Conservation (phyloP, 2,888 invertebrate species). For the Cryptus armator region DNA sequence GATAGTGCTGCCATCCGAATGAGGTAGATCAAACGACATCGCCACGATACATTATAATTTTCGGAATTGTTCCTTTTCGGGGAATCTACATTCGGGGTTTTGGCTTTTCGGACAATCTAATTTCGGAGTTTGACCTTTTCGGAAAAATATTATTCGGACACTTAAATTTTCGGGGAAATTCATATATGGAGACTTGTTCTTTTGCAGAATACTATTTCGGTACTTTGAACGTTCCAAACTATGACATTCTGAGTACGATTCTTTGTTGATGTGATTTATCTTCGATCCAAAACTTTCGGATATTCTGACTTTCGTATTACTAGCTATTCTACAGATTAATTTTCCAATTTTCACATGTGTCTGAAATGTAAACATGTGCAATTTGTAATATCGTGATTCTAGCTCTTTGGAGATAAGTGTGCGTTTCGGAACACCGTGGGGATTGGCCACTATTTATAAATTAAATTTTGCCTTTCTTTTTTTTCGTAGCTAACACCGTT, state of each 20-base stretch:
- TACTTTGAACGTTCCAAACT: background rate
- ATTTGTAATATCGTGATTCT: background rate
- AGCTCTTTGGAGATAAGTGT: background rate
- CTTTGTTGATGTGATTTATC: background rate
- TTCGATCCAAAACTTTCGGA: background rate
- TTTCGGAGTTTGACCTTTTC: background rate
- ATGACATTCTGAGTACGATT: background rate
- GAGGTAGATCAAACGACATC: too few species aligned
- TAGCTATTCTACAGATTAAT: background rate
- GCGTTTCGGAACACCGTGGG: background rate
- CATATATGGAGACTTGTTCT: background rate
- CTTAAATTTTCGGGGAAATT: background rate
- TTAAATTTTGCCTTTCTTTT: background rate
- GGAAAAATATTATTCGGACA: background rate
- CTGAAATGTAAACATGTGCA: background rate
- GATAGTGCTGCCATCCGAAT: too few species aligned
- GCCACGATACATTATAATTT: background rate
- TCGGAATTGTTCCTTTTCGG: background rate
- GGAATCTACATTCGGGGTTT: background rate
- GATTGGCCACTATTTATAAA: background rate
- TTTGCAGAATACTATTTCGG: background rate
- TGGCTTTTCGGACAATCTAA: background rate
- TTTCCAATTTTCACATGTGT: background rate
- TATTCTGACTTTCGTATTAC: background rate
- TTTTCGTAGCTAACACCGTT: background rate